Conservation (phyloP, 2,113 vertebrate species). For the Oncorhynchus kisutch region DNA sequence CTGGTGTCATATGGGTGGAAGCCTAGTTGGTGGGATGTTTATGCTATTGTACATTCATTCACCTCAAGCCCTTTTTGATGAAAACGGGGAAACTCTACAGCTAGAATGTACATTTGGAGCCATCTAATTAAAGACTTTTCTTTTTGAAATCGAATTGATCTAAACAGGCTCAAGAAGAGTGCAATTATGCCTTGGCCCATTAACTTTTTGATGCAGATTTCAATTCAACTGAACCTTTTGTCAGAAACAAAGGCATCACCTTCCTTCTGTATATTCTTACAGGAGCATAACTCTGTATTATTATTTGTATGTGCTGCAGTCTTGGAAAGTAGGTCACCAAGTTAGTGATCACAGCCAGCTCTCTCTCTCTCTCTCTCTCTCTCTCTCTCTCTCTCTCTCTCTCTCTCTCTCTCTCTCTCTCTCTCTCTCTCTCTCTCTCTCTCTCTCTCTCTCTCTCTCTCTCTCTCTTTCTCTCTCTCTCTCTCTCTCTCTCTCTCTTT, state of each 20-base stretch:
- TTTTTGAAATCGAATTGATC: background rate
- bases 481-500: background rate
- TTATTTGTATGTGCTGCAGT: conserved; percentile 53
- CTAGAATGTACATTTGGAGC: background rate
- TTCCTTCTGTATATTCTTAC: background rate
- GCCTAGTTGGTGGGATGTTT: too few relatives aligned
- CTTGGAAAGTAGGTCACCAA: conserved; percentile 59
- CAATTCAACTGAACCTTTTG: too few relatives aligned
- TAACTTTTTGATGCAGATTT: background rate
- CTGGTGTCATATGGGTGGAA: too few relatives aligned
- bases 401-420: background rate
- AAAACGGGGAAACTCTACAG: too few relatives aligned
- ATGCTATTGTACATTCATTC: too few relatives aligned
- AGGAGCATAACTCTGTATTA: conserved; percentile 19
- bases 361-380: background rate
- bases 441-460: background rate
- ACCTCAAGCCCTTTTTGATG: too few relatives aligned
- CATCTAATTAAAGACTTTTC: background rate
- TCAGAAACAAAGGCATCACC: too few relatives aligned
- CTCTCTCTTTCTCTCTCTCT: background rate
- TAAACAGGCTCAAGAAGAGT: too few relatives aligned
- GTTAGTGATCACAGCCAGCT: conserved; percentile 44
- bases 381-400: background rate
- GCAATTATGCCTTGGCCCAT: too few relatives aligned
- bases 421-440: background rate